These are phyloP conservation scores for Orthosia cruda DNA, from an alignment of 2,888 invertebrate genomes.

Conservation along the genomic window DNA sequence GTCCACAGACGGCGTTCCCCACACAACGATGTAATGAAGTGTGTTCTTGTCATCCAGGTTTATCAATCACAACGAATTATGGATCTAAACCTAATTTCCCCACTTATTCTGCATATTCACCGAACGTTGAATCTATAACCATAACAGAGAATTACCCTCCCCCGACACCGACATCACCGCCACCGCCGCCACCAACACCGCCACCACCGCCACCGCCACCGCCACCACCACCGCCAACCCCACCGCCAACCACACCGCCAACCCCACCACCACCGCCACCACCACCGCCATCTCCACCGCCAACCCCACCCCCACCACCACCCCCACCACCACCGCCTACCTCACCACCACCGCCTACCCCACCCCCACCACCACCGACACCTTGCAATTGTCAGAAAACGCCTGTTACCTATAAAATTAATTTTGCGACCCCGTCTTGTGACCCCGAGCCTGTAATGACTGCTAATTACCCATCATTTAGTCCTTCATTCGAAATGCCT, in stretches of 20 bases:
- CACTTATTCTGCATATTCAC: constrained; percentile 13
- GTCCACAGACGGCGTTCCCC: constrained; percentile 34
- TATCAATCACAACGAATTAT: constrained; percentile 30
- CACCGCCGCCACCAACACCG: no score
- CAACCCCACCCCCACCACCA: no score
- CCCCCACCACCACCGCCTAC: no score
- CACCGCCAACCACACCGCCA: no score
- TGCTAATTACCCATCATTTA: constrained; percentile 36
- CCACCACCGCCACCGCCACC: no score
- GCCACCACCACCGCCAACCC: no score
- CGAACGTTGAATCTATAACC: constrained; percentile 32
- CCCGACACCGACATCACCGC: no score
- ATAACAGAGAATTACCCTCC: constrained; percentile 34
- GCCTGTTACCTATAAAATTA: constrained; percentile 79
- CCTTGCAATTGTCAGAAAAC: constrained; percentile 21
- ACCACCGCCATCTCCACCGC: no score
- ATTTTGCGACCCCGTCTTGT: constrained; percentile 72
- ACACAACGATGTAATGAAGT: constrained; percentile 38
- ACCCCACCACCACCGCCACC: no score
- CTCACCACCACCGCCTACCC: no score
- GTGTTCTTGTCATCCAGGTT: constrained; percentile 13
- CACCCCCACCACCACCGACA: no score
- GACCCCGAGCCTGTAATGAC: constrained; percentile 73
- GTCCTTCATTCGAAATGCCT: constrained; percentile 47
- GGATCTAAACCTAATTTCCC: constrained; percentile 1